phyloP scores from a whole-genome alignment of 2,797 vertebrate genomes.

The Sebastes flavidus region DNA sequence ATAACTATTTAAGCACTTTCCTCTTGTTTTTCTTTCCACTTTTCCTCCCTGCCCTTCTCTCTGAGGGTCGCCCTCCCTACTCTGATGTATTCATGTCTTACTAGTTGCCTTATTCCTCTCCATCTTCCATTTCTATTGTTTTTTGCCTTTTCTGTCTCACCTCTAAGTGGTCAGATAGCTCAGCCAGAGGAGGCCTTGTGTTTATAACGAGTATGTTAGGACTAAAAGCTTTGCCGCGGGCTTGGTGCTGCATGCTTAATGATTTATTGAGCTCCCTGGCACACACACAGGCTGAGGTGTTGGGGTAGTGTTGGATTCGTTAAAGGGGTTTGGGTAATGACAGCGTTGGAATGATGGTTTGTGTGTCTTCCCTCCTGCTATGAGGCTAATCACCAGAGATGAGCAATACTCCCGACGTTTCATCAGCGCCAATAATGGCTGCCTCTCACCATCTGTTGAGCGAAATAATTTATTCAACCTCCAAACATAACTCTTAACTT shows the following conservation, averaged over 20 bases:
- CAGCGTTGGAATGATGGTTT: slow-evolving; percentile 19
- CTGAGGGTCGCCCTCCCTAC: not conserved
- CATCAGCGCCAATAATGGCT: slow-evolving; percentile 56
- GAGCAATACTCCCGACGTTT: slow-evolving; percentile 47
- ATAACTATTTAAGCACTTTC: not conserved
- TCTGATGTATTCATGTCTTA: not conserved
- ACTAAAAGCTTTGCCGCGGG: slow-evolving; percentile 28
- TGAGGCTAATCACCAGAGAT: slow-evolving; percentile 59
- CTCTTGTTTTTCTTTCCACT: not conserved
- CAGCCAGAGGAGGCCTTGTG: not conserved
- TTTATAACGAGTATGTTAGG: slow-evolving; percentile 15
- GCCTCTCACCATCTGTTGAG: slow-evolving; percentile 61
- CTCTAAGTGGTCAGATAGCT: slow-evolving; percentile 24
- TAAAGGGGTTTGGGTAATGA: slow-evolving; percentile 24
- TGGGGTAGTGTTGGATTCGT: slow-evolving; percentile 9
- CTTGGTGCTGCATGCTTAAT: slow-evolving; percentile 19
- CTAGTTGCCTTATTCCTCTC: not conserved
- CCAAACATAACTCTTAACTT: slow-evolving; percentile 37
- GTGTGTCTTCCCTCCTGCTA: slow-evolving; percentile 53
- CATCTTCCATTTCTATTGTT: not conserved
- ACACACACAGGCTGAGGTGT: not conserved
- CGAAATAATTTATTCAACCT: slow-evolving; percentile 45
- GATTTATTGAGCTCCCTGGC: slow-evolving; percentile 28
- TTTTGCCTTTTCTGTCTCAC: not conserved
- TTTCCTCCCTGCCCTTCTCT: not conserved